Evolutionary conservation across 2,888 invertebrate species (phyloP), one percentile per base, ranked within the genome.

Genomic region (Cephalotes varians): DNA sequence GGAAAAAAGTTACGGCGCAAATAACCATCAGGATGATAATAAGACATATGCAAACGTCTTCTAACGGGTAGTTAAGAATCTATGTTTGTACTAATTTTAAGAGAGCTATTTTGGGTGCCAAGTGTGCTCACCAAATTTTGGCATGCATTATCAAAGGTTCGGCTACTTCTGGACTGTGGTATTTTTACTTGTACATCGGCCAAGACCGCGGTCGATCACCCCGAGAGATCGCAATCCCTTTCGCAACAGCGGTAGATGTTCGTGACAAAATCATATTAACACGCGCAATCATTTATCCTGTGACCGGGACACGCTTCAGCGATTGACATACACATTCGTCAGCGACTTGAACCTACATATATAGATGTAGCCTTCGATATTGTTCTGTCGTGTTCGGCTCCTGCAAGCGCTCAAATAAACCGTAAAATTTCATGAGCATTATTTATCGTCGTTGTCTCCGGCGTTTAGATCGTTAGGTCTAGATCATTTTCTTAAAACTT

Each of bases 291-390:
- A 81, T 58, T 81, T 81, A 81, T 64, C 54, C 44, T 25, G 44
- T 9, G 60, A 62, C 10, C 5, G 47, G 56, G 37, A 54, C 47
- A 49, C 6, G 21, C 44, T 37, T 58, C 49, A 67, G 54, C 77
- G 83, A 84, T 86, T 65, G 86, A 83, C 64, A 7, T 69, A 73
- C 51, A 65, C 69, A 58, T 85, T 83, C 72, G 54, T 74, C 54
- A 58, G 37, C 49, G 56, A n/a, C 15, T 25, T 21, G 74, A 83
- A 76, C 34, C 21, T n/a, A 25, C 44, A 49, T 15, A 34, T n/a
- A 34, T 4, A 34, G 15, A 21, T 31, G 47, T 58, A 21, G 44
- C 64, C 44, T 69, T 74, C 6, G 65, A 56, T 72, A 31, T 56
- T 34, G 60, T 37, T 21, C 12, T 31, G 15, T 10, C 6, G 1